These are phyloP conservation scores for Cosmopolites sordidus DNA, from an alignment of 2,888 invertebrate genomes.

Conservation along the genomic window DNA sequence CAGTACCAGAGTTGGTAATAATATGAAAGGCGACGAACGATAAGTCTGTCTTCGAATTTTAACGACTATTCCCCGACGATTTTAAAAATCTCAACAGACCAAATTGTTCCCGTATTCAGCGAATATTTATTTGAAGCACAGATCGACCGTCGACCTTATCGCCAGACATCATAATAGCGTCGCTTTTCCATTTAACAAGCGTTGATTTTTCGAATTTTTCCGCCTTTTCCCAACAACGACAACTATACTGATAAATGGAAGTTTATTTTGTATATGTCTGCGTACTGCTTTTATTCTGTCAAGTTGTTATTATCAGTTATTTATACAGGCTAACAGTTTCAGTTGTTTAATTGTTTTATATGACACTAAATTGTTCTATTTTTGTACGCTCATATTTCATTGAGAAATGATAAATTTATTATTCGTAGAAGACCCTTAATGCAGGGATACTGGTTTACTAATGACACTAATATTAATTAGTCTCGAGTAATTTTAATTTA, in stretches of 20 bases:
- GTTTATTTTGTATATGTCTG: constrained; percentile 5
- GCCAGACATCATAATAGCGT: constrained; percentile 15
- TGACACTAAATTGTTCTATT: no score
- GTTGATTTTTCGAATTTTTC: constrained; percentile 13
- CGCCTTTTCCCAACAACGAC: constrained; percentile 3
- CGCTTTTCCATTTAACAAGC: constrained; percentile 18
- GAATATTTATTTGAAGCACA: constrained; percentile 9
- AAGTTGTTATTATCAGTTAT: not conserved
- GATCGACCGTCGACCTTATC: constrained; percentile 12
- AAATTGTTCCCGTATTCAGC: constrained; percentile 12
- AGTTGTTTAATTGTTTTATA: no score
- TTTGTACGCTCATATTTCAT: no score
- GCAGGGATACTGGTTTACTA: no score
- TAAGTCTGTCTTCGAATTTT: not conserved
- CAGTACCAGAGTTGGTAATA: no score
- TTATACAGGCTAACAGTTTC: not conserved
- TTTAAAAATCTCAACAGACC: constrained; percentile 3
- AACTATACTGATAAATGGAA: constrained; percentile 13
- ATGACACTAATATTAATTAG: no score
- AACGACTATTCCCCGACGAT: constrained; percentile 3
- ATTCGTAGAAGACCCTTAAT: no score
- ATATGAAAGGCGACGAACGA: not conserved
- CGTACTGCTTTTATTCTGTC: not conserved
- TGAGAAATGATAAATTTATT: no score
- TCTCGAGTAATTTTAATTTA: no score